Evolutionary conservation across 64 coral and sea anemone genomes (phyloP), one percentile per base, ranked within the genome.

Genomic region (Dendrophyllia cribrosa): DNA sequence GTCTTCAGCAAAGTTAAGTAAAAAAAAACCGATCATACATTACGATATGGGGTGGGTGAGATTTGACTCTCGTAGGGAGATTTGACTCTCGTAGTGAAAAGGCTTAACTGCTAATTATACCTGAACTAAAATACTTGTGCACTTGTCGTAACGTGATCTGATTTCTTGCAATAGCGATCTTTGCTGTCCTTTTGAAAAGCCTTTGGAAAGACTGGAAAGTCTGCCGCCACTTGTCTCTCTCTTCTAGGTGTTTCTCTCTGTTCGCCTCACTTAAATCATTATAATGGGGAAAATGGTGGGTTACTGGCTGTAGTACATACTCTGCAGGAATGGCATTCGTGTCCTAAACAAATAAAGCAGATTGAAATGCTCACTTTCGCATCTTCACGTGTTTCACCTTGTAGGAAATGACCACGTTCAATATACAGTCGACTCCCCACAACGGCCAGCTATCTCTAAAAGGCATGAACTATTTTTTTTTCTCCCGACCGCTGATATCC

Each of bases 301-400:
- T 97, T 51, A 97, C 80, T 58, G 95, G 95, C 79, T 97, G 95
- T 75, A 97, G 92, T 3, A 97, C 92, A 61, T 97, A 97, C 44
- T 97, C 95, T 1, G 66, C 13, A 0, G 95, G 95, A 26, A 94
- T 58, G 20, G 95, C 82, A 90, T 96, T 96, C 48, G 72, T 85
- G 80, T 96, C 95, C 95, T 96, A 13, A 6, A 59, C n/a, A 24
- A 59, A 20, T 16, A 34, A 65, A 74, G 7, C 4, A 16, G 5
- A 60, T 58, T 23, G n/a, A 5, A 16, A 19, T 10, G 20, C 43
- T 89, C 26, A 34, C 34, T 34, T 34, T 34, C 34, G 34, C 34
- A 34, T 34, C 2, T 34, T 34, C 34, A 34, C 34, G 34, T 34
- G 34, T 34, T 34, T 34, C 34, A 34, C 34, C 34, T 34, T 34